Conservation (phyloP, 2,888 invertebrate genomes). For the Tetragonula carbonaria region DNA sequence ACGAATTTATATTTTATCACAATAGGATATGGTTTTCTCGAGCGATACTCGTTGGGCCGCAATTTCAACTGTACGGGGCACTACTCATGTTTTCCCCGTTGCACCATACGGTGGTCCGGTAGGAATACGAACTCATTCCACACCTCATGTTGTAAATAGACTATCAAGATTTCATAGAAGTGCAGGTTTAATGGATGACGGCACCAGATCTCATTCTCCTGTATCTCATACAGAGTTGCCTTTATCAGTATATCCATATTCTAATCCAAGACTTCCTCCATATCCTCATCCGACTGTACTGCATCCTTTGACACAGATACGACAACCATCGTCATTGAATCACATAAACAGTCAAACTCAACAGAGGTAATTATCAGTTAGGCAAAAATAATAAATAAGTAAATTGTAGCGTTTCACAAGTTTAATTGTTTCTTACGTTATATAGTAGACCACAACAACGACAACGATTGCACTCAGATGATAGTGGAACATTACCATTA, state of each 20-base stretch:
- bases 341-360: slow-evolving; percentile 79
- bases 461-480: slow-evolving; percentile 90
- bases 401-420: too few relatives aligned
- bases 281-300: slow-evolving; percentile 94
- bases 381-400: too few relatives aligned
- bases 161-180: slow-evolving; percentile 98
- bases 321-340: slow-evolving; percentile 86
- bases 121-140: slow-evolving; percentile 97
- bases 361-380: slow-evolving; percentile 73
- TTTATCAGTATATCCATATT: slow-evolving; percentile 86
- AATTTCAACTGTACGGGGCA: slow-evolving; percentile 96
- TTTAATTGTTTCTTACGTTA: neutral
- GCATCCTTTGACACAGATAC: slow-evolving; percentile 93
- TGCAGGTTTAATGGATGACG: slow-evolving; percentile 92
- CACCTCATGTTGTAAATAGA: slow-evolving; percentile 96
- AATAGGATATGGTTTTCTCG: slow-evolving; percentile 95
- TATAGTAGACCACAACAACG: slow-evolving; percentile 79
- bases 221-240: slow-evolving; percentile 85
- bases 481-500: slow-evolving; percentile 88
- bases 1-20: neutral
- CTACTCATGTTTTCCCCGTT: slow-evolving; percentile 98
- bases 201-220: slow-evolving; percentile 90
- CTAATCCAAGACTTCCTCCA: slow-evolving; percentile 96
- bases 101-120: slow-evolving; percentile 97
- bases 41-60: slow-evolving; percentile 98